These are phyloP conservation scores for Hemistola chrysoprasaria DNA, from an alignment of 2,888 invertebrate genomes.

Conservation along the genomic window DNA sequence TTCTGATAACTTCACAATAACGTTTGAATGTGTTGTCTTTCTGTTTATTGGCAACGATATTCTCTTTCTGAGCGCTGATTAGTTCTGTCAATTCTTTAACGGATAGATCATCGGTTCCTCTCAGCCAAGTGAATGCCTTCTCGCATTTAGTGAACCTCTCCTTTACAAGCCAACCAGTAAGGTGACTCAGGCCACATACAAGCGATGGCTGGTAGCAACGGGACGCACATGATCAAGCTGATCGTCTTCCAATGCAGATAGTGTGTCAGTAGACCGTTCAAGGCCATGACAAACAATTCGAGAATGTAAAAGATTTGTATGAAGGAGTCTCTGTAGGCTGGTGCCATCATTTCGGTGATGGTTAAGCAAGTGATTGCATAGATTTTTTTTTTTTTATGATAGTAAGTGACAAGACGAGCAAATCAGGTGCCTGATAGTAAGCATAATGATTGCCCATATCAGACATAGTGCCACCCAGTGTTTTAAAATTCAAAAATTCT, in stretches of 20 bases:
- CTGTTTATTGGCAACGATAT: background rate
- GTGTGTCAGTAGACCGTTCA: background rate
- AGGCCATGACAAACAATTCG: too few species aligned
- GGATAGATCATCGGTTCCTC: constrained; percentile 27
- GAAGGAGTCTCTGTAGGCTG: too few species aligned
- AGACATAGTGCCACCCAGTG: too few species aligned
- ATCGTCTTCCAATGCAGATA: constrained; percentile 6
- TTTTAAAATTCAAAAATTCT: too few species aligned
- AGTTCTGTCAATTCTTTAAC: constrained; percentile 22
- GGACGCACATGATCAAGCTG: constrained; percentile 4
- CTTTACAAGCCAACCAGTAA: constrained; percentile 29
- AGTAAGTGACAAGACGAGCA: too few species aligned
- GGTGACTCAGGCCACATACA: constrained; percentile 30
- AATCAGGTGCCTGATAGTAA: too few species aligned
- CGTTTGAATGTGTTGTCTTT: background rate
- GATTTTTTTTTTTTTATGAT: too few species aligned
- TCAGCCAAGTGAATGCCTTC: constrained; percentile 19
- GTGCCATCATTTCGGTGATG: too few species aligned
- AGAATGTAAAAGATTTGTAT: too few species aligned
- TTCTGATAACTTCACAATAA: background rate
- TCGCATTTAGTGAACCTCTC: constrained; percentile 20
- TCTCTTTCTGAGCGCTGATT: constrained; percentile 16
- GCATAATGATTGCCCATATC: too few species aligned
- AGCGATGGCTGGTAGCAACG: constrained; percentile 3
- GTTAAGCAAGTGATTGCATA: constrained; percentile 2